These are phyloP conservation scores for Falco naumanni DNA, from an alignment of 2,797 vertebrate genomes.

Conservation along the genomic window DNA sequence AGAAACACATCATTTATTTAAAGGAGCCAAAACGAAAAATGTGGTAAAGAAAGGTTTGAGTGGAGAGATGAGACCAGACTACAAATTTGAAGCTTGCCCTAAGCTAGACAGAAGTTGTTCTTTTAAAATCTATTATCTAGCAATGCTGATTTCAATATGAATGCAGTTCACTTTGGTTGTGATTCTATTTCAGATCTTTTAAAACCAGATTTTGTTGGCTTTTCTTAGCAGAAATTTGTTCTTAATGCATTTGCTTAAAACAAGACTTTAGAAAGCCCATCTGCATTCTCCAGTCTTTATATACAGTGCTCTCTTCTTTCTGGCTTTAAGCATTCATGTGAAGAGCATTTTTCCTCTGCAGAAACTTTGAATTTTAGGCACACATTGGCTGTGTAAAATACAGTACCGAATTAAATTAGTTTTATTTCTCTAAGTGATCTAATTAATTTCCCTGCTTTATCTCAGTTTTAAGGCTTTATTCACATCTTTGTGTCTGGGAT, in stretches of 20 bases:
- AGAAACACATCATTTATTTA: not conserved
- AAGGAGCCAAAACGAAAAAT: not conserved
- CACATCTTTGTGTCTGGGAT: slow-evolving; percentile 58
- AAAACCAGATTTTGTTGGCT: not conserved
- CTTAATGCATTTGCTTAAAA: not conserved
- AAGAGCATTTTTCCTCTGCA: not conserved
- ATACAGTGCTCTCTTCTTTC: not conserved
- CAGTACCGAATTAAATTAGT: not conserved
- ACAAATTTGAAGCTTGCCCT: not conserved
- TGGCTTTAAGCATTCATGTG: not conserved
- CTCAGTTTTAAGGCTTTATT: slow-evolving; percentile 14
- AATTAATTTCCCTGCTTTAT: slow-evolving; percentile 48
- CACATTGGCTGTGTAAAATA: not conserved
- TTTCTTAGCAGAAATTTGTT: not conserved
- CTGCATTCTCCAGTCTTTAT: not conserved
- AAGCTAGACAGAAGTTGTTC: not conserved
- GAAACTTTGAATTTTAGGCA: not conserved
- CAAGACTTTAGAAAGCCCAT: not conserved
- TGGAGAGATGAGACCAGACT: slow-evolving; percentile 23
- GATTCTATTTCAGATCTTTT: slow-evolving; percentile 3
- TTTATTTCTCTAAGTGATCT: slow-evolving; percentile 25
- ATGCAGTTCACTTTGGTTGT: not conserved
- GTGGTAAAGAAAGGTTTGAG: not conserved
- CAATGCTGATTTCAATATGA: slow-evolving; percentile 9
- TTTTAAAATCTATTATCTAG: not conserved